A percentile compares a stretch with the other conserved stretches of the same genome.
phyloP scores from a whole-genome alignment of 2,113 vertebrate genomes.

The Callopanchax toddi region DNA sequence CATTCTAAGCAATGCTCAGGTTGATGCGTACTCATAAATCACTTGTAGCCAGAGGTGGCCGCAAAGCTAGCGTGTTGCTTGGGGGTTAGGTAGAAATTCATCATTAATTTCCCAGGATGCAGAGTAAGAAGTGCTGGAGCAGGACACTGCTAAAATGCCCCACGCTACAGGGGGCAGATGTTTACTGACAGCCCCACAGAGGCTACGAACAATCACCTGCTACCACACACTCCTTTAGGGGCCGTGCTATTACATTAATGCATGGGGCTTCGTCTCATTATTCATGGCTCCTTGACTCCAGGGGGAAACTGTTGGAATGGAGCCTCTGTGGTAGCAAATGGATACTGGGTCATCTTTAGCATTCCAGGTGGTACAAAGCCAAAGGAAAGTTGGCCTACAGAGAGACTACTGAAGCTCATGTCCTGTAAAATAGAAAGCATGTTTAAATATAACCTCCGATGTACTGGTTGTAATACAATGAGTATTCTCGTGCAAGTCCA shows the following conservation, averaged over 20 bases:
- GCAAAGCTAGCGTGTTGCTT: conserved; percentile 67
- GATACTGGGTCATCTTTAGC: conserved; percentile 70
- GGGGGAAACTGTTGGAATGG: conserved; percentile 63
- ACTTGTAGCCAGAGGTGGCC: conserved; percentile 69
- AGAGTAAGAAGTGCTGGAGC: conserved; percentile 48
- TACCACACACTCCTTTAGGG: conserved; percentile 67
- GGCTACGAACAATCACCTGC: conserved; percentile 75
- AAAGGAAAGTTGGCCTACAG: conserved; percentile 57
- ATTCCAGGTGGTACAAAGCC: conserved; percentile 70
- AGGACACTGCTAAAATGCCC: conserved; percentile 59
- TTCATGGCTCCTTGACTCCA: conserved; percentile 73
- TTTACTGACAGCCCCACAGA: conserved; percentile 77
- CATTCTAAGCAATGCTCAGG: conserved; percentile 73
- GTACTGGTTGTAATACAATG: conserved; percentile 41
- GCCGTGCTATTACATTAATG: conserved; percentile 76
- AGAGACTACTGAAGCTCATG: conserved; percentile 33
- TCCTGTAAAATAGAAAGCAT: conserved; percentile 40
- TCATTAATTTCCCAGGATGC: conserved; percentile 76
- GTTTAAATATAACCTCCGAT: conserved; percentile 58
- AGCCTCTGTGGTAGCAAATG: conserved; percentile 63
- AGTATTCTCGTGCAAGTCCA: conserved; percentile 22
- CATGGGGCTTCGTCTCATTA: conserved; percentile 76
- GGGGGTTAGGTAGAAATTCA: conserved; percentile 60
- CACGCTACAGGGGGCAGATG: conserved; percentile 72
- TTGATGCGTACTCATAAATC: conserved; percentile 74